Conservation (phyloP, 2,797 vertebrate genomes). For the Pygocentrus nattereri region DNA sequence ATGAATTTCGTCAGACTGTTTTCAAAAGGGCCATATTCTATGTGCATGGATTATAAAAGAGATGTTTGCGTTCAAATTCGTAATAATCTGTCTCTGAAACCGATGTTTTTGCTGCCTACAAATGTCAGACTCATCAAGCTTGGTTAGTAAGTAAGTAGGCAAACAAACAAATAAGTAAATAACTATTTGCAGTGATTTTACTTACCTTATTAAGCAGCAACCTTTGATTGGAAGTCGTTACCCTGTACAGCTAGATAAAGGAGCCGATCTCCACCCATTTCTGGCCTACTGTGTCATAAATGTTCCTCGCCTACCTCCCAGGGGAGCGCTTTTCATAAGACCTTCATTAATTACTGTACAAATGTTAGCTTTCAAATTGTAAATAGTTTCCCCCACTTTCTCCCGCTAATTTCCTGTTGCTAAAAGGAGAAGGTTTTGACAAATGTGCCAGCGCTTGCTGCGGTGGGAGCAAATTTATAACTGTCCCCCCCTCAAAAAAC, state of each 20-base stretch:
- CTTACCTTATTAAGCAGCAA: slow-evolving; percentile 20
- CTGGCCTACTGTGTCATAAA: slow-evolving; percentile 40
- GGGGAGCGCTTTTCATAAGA: slow-evolving; percentile 47
- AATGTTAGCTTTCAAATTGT: slow-evolving; percentile 46
- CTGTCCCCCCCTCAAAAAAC: slow-evolving; percentile 29
- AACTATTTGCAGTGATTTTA: slow-evolving; percentile 35
- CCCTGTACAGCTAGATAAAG: slow-evolving; percentile 32
- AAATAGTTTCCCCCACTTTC: slow-evolving; percentile 38
- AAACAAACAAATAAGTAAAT: slow-evolving; percentile 7
- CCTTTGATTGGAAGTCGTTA: slow-evolving; percentile 34
- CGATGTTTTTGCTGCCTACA: slow-evolving; percentile 5
- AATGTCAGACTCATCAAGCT: slow-evolving; percentile 8
- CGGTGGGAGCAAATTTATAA: slow-evolving; percentile 48
- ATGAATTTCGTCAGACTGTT: not conserved
- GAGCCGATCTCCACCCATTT: slow-evolving; percentile 16
- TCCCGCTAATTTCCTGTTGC: slow-evolving; percentile 36
- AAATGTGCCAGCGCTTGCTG: slow-evolving; percentile 20
- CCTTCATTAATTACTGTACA: slow-evolving; percentile 57
- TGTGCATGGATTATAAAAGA: not conserved
- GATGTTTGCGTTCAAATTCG: too few relatives aligned
- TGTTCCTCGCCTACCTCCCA: slow-evolving; percentile 40
- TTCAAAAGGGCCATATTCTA: not conserved
- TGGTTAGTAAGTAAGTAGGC: not conserved
- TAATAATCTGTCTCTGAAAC: not conserved
- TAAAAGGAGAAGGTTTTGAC: slow-evolving; percentile 45